Evolutionary conservation across 2,888 invertebrate species (phyloP).

Genomic region (Tipula vernalis): DNA sequence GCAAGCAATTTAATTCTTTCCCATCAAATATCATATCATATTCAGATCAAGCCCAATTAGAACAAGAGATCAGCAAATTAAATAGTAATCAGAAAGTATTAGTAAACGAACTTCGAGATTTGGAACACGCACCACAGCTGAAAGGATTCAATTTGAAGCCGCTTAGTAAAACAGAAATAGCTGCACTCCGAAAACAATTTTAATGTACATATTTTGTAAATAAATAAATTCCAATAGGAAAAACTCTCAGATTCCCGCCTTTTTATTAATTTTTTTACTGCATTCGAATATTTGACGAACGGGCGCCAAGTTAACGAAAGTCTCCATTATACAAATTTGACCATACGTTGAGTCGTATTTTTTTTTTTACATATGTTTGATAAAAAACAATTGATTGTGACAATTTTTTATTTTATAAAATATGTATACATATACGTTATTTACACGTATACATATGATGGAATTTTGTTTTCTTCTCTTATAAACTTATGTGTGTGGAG

Average conservation of each 20-base stretch:
- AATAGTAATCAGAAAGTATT: conserved; percentile 31
- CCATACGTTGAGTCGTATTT: neutral
- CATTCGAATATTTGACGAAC: neutral
- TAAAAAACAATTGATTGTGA: neutral
- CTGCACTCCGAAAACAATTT: conserved; percentile 25
- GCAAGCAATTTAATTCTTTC: neutral
- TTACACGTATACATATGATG: neutral
- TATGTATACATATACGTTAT: neutral
- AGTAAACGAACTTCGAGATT: conserved; percentile 31
- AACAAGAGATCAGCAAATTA: conserved; percentile 29
- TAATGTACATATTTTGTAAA: neutral
- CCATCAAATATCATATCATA: neutral
- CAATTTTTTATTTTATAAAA: neutral
- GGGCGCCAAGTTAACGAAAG: neutral
- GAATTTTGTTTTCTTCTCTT: neutral
- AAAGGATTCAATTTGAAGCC: conserved; percentile 31
- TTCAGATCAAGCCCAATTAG: conserved; percentile 31
- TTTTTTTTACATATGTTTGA: neutral
- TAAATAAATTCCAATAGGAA: neutral
- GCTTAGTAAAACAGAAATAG: conserved; percentile 27
- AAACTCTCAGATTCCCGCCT: neutral
- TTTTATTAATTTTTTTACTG: neutral
- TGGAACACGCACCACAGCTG: conserved; percentile 29
- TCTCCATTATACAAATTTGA: neutral
- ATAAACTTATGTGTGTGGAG: neutral